Evolutionary conservation across 1,140 invertebrate genomes (phyloP).

Genomic region (Drosophila santomea): DNA sequence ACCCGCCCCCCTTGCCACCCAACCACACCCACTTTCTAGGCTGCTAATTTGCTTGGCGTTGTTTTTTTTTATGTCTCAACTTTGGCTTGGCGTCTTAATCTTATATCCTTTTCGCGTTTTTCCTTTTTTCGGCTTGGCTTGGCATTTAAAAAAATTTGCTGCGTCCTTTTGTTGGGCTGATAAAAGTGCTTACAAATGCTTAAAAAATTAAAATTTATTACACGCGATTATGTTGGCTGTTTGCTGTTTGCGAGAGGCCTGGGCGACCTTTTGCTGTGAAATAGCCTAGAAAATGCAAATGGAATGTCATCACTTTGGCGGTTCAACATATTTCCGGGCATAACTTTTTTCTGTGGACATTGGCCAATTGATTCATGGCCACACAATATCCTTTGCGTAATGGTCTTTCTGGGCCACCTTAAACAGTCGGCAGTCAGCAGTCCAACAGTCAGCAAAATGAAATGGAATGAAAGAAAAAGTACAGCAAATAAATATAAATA

Average conservation of each 20-base stretch:
- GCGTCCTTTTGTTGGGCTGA: slow-evolving; percentile 77
- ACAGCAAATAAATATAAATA: slow-evolving; percentile 77
- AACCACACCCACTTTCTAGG: slow-evolving; percentile 19
- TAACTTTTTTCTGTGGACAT: slow-evolving; percentile 59
- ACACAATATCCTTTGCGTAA: slow-evolving; percentile 80
- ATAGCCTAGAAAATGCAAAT: slow-evolving; percentile 60
- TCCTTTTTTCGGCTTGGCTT: slow-evolving; percentile 65
- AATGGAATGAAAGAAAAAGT: slow-evolving; percentile 59
- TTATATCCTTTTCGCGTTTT: slow-evolving; percentile 70
- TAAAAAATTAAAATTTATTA: slow-evolving; percentile 84
- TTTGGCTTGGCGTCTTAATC: slow-evolving; percentile 70
- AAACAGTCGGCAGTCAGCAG: slow-evolving; percentile 60
- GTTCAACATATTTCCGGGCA: slow-evolving; percentile 76
- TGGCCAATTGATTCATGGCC: slow-evolving; percentile 79
- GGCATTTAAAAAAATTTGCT: slow-evolving; percentile 69
- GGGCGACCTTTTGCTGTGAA: background rate
- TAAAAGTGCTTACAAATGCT: slow-evolving; percentile 84
- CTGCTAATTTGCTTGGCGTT: slow-evolving; percentile 74
- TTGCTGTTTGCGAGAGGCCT: background rate
- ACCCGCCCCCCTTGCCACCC: slow-evolving; percentile 16
- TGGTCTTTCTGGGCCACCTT: slow-evolving; percentile 66
- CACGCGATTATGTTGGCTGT: slow-evolving; percentile 65
- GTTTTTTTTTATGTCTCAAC: slow-evolving; percentile 72
- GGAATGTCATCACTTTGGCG: slow-evolving; percentile 67
- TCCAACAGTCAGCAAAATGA: slow-evolving; percentile 70